phyloP scores from a whole-genome alignment of 2,888 invertebrate genomes.

The Cheilosia impressa region DNA sequence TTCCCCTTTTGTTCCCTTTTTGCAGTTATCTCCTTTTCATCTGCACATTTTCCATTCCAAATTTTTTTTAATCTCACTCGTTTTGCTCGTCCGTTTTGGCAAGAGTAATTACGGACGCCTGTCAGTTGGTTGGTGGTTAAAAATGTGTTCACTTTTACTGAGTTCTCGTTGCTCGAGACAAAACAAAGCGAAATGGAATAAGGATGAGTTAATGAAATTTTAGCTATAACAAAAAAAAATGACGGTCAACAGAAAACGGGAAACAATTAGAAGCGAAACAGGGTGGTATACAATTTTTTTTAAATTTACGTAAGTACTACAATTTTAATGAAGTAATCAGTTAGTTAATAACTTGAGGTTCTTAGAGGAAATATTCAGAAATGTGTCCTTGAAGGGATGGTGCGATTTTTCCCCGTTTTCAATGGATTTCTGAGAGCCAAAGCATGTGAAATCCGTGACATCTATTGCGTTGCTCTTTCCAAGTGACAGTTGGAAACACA shows the following conservation, averaged over 20 bases:
- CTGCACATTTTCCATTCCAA: conserved; percentile 15
- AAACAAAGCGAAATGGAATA: neutral
- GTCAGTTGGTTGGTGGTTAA: conserved; percentile 18
- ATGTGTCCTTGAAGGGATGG: too few relatives aligned
- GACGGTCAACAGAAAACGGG: neutral
- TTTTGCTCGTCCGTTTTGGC: conserved; percentile 8
- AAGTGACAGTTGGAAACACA: too few relatives aligned
- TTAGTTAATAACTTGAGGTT: too few relatives aligned
- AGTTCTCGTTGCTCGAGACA: neutral
- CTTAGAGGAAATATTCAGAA: too few relatives aligned
- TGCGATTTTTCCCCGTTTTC: too few relatives aligned
- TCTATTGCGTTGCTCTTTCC: too few relatives aligned
- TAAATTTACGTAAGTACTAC: neutral
- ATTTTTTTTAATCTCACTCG: conserved; percentile 17
- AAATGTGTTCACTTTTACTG: conserved; percentile 3
- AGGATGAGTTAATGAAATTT: conserved; percentile 4
- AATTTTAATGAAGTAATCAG: too few relatives aligned
- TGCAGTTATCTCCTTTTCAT: conserved; percentile 25
- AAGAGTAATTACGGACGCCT: conserved; percentile 42
- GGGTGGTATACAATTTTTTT: neutral
- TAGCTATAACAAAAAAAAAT: neutral
- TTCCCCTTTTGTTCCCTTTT: conserved; percentile 29
- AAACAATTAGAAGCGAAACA: neutral
- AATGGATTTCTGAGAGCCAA: too few relatives aligned
- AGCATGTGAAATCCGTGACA: too few relatives aligned